These are phyloP conservation scores for Coluber constrictor DNA, from an alignment of 2,797 vertebrate genomes.

Conservation along the genomic window DNA sequence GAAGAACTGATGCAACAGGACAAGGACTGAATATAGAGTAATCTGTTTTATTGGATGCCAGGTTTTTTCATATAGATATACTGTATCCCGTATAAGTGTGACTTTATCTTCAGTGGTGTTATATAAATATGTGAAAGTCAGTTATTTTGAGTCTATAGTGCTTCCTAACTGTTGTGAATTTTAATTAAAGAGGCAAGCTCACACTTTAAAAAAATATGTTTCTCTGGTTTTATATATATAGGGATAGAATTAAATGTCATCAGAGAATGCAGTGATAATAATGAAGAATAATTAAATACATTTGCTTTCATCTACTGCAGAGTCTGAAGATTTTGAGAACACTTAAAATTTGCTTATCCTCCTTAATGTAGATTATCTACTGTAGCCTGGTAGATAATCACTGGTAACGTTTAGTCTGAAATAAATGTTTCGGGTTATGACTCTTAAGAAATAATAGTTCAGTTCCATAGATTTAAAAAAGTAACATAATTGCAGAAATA, in stretches of 20 bases:
- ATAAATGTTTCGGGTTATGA: slow-evolving; percentile 20
- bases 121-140: slow-evolving; percentile 61
- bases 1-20: slow-evolving; percentile 48
- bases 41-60: slow-evolving; percentile 52
- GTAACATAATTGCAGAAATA: slow-evolving; percentile 2
- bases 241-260: slow-evolving; percentile 18
- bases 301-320: slow-evolving; percentile 28
- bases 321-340: slow-evolving; percentile 1
- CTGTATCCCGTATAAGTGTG: slow-evolving; percentile 14
- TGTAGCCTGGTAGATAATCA: slow-evolving; percentile 56
- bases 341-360: slow-evolving; percentile 5
- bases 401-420: slow-evolving; percentile 52
- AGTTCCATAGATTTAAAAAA: neutral
- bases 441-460: slow-evolving; percentile 22
- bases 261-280: neutral
- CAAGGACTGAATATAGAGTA: slow-evolving; percentile 44
- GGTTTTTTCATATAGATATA: slow-evolving; percentile 32
- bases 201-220: neutral
- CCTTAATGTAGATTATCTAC: slow-evolving; percentile 15
- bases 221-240: neutral
- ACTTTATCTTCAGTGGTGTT: slow-evolving; percentile 51
- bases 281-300: slow-evolving; percentile 5
- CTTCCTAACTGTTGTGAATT: slow-evolving; percentile 52
- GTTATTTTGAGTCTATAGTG: slow-evolving; percentile 52
- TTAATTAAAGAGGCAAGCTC: slow-evolving; percentile 58